Base-by-base conservation (phyloP, 2,113 vertebrate species). In the Solea solea region DNA sequence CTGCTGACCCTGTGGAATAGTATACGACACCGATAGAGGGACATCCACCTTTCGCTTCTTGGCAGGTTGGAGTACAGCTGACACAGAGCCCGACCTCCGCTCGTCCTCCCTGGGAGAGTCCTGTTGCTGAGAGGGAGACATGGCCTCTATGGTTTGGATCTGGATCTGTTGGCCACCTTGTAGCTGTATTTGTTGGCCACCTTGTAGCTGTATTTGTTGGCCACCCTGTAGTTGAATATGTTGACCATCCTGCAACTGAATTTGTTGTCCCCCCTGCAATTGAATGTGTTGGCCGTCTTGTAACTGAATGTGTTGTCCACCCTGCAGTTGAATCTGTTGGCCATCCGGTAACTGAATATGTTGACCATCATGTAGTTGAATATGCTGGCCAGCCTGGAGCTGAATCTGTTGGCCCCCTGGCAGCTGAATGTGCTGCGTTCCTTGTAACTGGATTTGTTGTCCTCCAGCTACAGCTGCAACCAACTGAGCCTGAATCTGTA, bases 41-140 rank as follows among this genome's bases (percentile, higher is more conserved):
- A 98, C 95, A 87, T 99, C 98, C 88, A 99, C 96, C 90, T 99
- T 99, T 71, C 97, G 97, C 70, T 99, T 99, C 93, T 99, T 99
- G 83, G 97, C 97, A 0, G 98, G 98, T 84, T 99, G 98, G 64
- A 98, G 96, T 58, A 99, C 97, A 5, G 94, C 95, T 9, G 96
- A 94, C 0, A 94, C 93, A 72, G 94, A 92, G 68, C 93, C 94
- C 0, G 72, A 27, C 68, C 97, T 93, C 28, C 96, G 93, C 58
- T 98, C 98, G n/a, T 92, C 94, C 83, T 98, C 97, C 80, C 96
- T 94, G 0, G 94, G 94, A 28, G 95, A 97, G 69, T 95, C 96
- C 67, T 97, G 96, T n/a, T 92, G 93, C 71, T 95, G 94, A 27
- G 94, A 93, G 14, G 96, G 96, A 42, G 97, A 96, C 85, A 97